A percentile compares a stretch with the other conserved stretches of the same genome.
phyloP scores from a whole-genome alignment of 2,797 vertebrate species.

The Rousettus madagascariensis region DNA sequence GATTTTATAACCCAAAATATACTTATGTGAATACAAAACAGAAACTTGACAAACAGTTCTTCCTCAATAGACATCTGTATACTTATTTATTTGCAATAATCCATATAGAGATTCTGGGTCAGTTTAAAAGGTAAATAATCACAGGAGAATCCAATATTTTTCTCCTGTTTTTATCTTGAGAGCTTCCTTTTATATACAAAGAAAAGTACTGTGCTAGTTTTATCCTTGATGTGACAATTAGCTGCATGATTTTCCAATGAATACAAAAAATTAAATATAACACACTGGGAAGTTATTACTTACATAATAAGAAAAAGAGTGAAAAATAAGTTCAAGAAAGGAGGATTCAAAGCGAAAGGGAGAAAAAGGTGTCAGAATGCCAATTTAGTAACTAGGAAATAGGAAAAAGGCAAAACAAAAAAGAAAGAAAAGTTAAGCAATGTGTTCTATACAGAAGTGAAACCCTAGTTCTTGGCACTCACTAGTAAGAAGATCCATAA shows the following conservation, averaged over 20 bases:
- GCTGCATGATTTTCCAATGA: not conserved
- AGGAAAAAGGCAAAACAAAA: not conserved
- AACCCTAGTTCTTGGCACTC: not conserved
- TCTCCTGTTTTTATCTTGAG: not conserved
- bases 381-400: not conserved
- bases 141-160: conserved; percentile 5
- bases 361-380: not conserved
- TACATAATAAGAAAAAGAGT: not conserved
- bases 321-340: not conserved
- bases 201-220: not conserved
- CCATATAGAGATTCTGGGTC: not conserved
- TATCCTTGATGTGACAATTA: not conserved
- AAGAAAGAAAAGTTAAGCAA: not conserved
- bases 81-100: conserved; percentile 6
- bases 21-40: conserved; percentile 57
- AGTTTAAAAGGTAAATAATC: conserved; percentile 40
- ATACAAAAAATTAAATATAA: conserved; percentile 39
- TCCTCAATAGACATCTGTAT: conserved; percentile 55
- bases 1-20: conserved; percentile 52
- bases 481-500: not conserved
- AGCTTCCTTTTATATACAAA: not conserved
- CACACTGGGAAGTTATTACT: not conserved
- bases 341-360: not conserved
- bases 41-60: not conserved
- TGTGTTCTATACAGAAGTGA: not conserved